Evolutionary conservation across 2,797 vertebrate genomes (phyloP), one percentile per base, ranked within the genome.

Genomic region (Dendrocincla fuliginosa): DNA sequence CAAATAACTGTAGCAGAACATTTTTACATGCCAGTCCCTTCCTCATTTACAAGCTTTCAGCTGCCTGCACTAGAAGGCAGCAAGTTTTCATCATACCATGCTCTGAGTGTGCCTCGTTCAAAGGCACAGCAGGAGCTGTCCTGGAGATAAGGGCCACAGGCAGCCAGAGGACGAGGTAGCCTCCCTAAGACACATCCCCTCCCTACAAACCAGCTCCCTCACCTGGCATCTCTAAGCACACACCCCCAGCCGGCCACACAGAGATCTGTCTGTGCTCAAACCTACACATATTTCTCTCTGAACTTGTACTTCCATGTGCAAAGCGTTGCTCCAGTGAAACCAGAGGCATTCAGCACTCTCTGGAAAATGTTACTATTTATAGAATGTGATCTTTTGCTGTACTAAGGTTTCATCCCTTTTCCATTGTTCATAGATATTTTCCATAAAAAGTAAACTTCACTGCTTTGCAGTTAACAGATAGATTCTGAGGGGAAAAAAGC

Each of bases 31-130:
- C 37, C 27, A 5, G 22, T 39, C 23, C 14, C 28, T 37, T 69
- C 10, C 53, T 53, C 13, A 13, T 16, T 30, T 30, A 75, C 6
- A 4, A 25, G 1, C 1, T 35, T 63, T n/a, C 73, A 81, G 24
- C 30, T 5, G 2, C 19, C 9, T 2, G 13, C 27, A 32, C 32
- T 9, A 37, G 17, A 52, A n/a, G 18, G n/a, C 50, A 49, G 46
- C 1, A 16, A 46, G 64, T 27, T 35, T n/a, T 6, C 64, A 39
- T 18, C 2, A 0, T 1, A 24, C 1, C 24, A 4, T 0, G 4
- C 27, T 20, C 28, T 35, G 28, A 22, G 13, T 49, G 17, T 30
- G 37, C 41, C 35, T 23, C 20, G 27, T 13, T 55, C 50, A 25
- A 67, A 41, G 33, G 44, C 20, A 37, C 10, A 18, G 52, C 5